Percentiles rank a stretch among this genome's conserved stretches.
Evolutionary conservation across 2,797 vertebrate species (phyloP).

Genomic region (Notoglanidium macrostoma): DNA sequence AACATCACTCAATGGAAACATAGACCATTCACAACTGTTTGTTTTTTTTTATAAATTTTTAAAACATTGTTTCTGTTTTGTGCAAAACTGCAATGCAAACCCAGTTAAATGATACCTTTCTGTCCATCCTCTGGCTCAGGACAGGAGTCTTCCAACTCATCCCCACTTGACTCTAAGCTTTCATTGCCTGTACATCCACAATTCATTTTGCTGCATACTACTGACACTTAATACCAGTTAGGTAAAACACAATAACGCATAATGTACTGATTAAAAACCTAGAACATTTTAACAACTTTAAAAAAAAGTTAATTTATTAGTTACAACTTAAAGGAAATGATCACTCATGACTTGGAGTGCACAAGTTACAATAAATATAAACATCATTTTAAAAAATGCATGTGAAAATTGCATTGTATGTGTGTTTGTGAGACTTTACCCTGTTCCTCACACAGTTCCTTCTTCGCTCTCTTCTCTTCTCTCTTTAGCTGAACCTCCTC

Average conservation of each 20-base stretch:
- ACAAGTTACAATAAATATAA: background rate
- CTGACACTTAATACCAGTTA: background rate
- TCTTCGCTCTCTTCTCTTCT: conserved; percentile 64
- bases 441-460: conserved; percentile 58
- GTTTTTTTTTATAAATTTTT: too few relatives aligned
- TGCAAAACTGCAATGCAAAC: too few relatives aligned
- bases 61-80: too few relatives aligned
- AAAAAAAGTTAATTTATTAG: background rate
- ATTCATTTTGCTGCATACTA: background rate
- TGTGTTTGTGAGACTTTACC: conserved; percentile 56
- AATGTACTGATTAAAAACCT: background rate
- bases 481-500: conserved; percentile 68
- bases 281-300: background rate
- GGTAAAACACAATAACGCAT: background rate
- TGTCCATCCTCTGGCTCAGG: conserved; percentile 61
- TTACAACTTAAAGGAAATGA: background rate
- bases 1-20: too few relatives aligned
- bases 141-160: conserved; percentile 68
- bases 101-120: conserved; percentile 45
- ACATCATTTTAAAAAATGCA: background rate
- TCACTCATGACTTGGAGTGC: background rate
- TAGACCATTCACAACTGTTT: too few relatives aligned
- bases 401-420: background rate
- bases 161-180: conserved; percentile 70
- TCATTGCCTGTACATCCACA: conserved; percentile 64